phyloP scores from a whole-genome alignment of 2,113 vertebrate genomes.

The Tetraodon nigroviridis region DNA sequence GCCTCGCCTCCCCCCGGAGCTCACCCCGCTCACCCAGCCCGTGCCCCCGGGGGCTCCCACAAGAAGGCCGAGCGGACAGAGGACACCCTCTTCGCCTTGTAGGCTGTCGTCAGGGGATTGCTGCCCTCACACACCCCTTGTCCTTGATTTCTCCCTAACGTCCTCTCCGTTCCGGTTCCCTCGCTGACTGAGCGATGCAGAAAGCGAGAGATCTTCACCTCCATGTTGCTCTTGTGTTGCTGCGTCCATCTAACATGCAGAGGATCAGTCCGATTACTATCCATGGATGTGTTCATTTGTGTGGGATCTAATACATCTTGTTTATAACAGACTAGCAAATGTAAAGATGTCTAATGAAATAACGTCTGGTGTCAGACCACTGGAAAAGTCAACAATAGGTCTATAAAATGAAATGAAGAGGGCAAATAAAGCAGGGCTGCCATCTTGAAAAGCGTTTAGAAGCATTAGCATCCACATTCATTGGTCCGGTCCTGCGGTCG shows the following conservation, averaged over 20 bases:
- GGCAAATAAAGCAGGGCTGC: too few species aligned
- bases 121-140: constrained; percentile 18
- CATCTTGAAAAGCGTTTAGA: too few species aligned
- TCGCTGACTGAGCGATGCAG: constrained; percentile 33
- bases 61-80: constrained; percentile 90
- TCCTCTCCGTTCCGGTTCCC: constrained; percentile 27
- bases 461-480: too few species aligned
- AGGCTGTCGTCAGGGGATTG: constrained; percentile 58
- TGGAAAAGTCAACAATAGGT: constrained; percentile 15
- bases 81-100: constrained; percentile 94
- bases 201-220: constrained; percentile 32
- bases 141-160: constrained; percentile 11
- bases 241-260: constrained; percentile 31
- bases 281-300: constrained; percentile 55
- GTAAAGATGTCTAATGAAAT: not conserved
- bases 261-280: constrained; percentile 23
- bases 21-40: constrained; percentile 70
- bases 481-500: too few species aligned
- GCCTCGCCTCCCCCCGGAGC: constrained; percentile 77
- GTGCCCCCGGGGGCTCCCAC: constrained; percentile 60
- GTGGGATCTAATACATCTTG: constrained; percentile 46
- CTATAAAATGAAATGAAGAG: too few species aligned
- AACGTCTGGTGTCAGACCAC: constrained; percentile 24
- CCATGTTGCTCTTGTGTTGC: constrained; percentile 30
- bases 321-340: constrained; percentile 41